Conservation (phyloP, 2,797 vertebrate species). For the Lerista edwardsae region DNA sequence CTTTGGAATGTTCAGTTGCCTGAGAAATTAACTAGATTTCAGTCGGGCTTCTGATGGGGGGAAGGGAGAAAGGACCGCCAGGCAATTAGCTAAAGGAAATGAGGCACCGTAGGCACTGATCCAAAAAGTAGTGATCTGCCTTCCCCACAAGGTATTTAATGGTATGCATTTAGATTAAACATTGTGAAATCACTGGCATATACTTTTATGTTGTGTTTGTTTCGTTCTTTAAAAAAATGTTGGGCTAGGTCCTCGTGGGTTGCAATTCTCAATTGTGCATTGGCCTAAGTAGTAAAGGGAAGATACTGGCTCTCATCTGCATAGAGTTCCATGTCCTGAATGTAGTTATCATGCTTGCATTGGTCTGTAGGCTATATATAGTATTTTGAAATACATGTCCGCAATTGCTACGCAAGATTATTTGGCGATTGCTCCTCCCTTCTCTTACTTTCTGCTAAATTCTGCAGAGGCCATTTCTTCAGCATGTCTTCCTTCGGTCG, state of each 20-base stretch:
- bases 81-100: no score
- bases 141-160: no score
- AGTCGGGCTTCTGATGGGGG: neutral
- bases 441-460: neutral
- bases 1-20: neutral
- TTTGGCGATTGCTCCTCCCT: neutral
- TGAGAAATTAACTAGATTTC: neutral
- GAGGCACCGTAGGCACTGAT: no score
- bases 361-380: neutral
- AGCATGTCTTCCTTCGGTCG: neutral
- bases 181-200: neutral
- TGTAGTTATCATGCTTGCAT: neutral
- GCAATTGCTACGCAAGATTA: neutral
- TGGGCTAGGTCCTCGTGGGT: neutral
- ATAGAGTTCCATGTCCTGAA: neutral
- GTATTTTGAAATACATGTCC: neutral
- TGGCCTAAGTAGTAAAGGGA: neutral
- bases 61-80: neutral
- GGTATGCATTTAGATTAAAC: no score
- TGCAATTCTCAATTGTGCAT: neutral
- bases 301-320: neutral
- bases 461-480: neutral
- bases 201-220: neutral
- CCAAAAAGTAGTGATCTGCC: no score
- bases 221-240: neutral